These are phyloP conservation scores for Poecilia latipinna DNA, from an alignment of 2,113 vertebrate genomes.

Conservation along the genomic window DNA sequence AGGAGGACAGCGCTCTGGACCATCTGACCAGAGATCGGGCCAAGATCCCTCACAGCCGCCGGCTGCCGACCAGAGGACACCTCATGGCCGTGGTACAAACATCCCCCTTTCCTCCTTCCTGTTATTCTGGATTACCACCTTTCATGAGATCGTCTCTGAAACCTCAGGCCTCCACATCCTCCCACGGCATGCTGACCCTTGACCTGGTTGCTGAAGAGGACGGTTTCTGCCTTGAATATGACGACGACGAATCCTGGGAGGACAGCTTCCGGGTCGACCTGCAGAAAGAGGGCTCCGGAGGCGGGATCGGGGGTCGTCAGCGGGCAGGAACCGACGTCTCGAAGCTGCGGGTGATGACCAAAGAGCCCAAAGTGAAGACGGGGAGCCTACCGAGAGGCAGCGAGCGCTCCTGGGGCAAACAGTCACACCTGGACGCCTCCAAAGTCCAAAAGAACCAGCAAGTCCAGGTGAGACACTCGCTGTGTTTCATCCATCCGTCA, in stretches of 20 bases:
- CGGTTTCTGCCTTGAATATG: conserved; percentile 76
- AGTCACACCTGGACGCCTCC: conserved; percentile 61
- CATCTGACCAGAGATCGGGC: conserved; percentile 92
- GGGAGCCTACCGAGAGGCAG: conserved; percentile 79
- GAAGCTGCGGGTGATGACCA: conserved; percentile 48
- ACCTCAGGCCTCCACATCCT: conserved; percentile 90
- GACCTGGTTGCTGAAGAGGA: conserved; percentile 96
- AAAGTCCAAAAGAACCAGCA: conserved; percentile 67
- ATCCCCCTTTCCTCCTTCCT: background rate
- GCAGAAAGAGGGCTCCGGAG: conserved; percentile 73
- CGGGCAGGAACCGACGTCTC: conserved; percentile 84
- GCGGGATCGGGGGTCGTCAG: conserved; percentile 69
- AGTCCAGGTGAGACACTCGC: conserved; percentile 16
- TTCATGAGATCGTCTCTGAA: background rate
- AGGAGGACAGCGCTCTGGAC: conserved; percentile 87
- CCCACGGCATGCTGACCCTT: conserved; percentile 91
- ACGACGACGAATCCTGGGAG: conserved; percentile 77
- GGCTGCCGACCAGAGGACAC: conserved; percentile 91
- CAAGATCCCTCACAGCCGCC: conserved; percentile 90
- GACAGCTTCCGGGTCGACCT: conserved; percentile 83
- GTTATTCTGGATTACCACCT: background rate
- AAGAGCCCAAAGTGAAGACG: conserved; percentile 70
- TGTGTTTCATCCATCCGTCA: too few relatives aligned
- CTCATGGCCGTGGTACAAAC: conserved; percentile 88
- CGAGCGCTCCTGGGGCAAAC: conserved; percentile 73